phyloP scores from a whole-genome alignment of 2,888 invertebrate genomes.

The Sceliomorpha sp. region DNA sequence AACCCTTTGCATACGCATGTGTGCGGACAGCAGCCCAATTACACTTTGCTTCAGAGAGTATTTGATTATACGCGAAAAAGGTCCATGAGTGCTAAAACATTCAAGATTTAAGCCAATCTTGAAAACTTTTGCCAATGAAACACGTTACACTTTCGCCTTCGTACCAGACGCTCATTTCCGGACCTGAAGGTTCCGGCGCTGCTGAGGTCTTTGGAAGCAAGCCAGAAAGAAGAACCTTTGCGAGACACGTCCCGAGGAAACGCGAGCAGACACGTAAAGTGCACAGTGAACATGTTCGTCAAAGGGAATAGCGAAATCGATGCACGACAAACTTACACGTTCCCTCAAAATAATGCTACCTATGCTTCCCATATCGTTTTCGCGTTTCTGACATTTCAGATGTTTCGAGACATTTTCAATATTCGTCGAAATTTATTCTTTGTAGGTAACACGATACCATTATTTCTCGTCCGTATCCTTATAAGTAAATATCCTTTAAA shows the following conservation, averaged over 20 bases:
- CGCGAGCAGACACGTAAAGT: slow-evolving; percentile 37
- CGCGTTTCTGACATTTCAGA: background rate
- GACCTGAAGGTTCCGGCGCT: background rate
- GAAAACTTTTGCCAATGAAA: slow-evolving; percentile 42
- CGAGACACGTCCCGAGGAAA: slow-evolving; percentile 36
- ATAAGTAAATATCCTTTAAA: too few species aligned
- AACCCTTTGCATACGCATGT: too few species aligned
- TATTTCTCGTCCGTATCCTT: too few species aligned
- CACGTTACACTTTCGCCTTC: slow-evolving; percentile 30
- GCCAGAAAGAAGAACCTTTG: slow-evolving; percentile 41
- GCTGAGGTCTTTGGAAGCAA: slow-evolving; percentile 27
- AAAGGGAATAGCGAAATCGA: slow-evolving; percentile 47
- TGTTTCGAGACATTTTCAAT: too few species aligned
- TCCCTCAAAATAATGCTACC: slow-evolving; percentile 40
- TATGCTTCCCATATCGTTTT: slow-evolving; percentile 6
- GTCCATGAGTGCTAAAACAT: background rate
- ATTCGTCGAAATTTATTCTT: too few species aligned
- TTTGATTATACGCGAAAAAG: background rate
- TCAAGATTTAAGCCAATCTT: background rate
- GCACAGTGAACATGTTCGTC: slow-evolving; percentile 37
- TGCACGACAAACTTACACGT: slow-evolving; percentile 42
- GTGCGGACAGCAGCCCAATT: too few species aligned
- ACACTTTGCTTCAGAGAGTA: too few species aligned
- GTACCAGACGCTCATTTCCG: slow-evolving; percentile 32
- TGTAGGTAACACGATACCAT: too few species aligned